Evolutionary conservation across 2,113 vertebrate genomes (phyloP).

Genomic region (Bagarius yarrelli): DNA sequence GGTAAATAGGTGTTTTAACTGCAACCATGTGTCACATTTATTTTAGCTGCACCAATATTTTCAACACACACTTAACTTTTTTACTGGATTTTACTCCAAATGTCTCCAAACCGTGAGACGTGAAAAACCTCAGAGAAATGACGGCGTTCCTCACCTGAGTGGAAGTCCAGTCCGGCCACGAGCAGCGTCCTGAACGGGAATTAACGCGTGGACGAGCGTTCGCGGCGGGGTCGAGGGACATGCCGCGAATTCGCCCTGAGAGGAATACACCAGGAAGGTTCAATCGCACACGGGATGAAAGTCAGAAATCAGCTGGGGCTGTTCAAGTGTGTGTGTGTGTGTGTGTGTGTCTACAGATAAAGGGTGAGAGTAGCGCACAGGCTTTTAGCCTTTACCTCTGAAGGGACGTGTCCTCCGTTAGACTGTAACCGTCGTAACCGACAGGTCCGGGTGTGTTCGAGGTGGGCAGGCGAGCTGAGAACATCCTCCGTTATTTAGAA

Average conservation of each 20-base stretch:
- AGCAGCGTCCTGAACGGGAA: conserved; percentile 82
- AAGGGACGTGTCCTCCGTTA: conserved; percentile 78
- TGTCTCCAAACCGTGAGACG: no score
- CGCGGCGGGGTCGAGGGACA: conserved; percentile 80
- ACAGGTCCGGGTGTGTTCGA: conserved; percentile 80
- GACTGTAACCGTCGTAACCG: conserved; percentile 80
- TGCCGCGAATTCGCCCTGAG: conserved; percentile 82
- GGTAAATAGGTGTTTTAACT: no score
- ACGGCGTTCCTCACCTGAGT: conserved; percentile 73
- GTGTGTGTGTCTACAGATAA: not conserved
- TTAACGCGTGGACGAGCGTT: conserved; percentile 83
- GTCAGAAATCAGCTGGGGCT: not conserved
- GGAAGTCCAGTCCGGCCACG: conserved; percentile 84
- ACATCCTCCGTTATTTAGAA: conserved; percentile 82
- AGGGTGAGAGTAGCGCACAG: not conserved
- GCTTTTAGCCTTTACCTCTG: conserved; percentile 67
- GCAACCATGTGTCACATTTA: no score
- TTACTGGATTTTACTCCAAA: not conserved
- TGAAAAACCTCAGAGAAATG: not conserved
- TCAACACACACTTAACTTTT: no score
- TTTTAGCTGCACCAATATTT: no score
- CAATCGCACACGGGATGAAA: conserved; percentile 56
- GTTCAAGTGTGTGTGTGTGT: not conserved
- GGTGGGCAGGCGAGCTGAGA: conserved; percentile 83
- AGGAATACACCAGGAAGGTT: conserved; percentile 84